Evolutionary conservation across 2,113 vertebrate genomes (phyloP), one percentile per base, ranked within the genome.

Genomic region (Plectropomus leopardus): DNA sequence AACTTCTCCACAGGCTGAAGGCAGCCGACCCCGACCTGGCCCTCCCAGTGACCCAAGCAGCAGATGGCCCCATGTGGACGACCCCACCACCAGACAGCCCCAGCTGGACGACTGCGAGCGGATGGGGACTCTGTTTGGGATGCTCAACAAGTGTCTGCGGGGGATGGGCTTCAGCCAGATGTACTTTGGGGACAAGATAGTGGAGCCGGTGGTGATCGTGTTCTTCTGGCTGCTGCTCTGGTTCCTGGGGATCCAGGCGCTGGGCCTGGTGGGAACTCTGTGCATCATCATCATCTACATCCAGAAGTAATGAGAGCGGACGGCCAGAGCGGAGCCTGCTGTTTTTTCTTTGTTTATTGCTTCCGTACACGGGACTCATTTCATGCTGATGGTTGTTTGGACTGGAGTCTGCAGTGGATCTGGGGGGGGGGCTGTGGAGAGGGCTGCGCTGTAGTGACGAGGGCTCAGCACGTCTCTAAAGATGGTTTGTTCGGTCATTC

Each of bases 281-380:
- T 98, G 98, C 94, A 96, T 99, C 89, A 96, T 99, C 82, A 98
- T 99, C 92, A 96, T 99, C 95, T 99, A 97, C 89, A 97, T 99
- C 69, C 98, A 99, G 80, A 96, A 98, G 86, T 97, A 93, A 95
- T 48, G 4, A 44, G 32, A 42, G 48, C 28, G 4, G 64, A 34
- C 4, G 3, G 11, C 40, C 28, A 7, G 36, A 36, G 48, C 0
- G 6, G 32, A 55, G 73, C 44, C 63, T 40, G 44, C 59, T 53
- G 24, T 15, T 59, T 63, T n/a, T 80, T 19, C 55, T 53, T 53
- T 59, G 23, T 1, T 48, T 68, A 32, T n/a, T 19, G 24, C 50
- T 67, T 34, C 5, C 47, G 32, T 61, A 14, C 19, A 50, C 34
- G 9, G 53, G 77, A 78, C 26, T 50, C 9, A 32, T 50, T n/a